Evolutionary conservation across 2,888 invertebrate species (phyloP).

Genomic region (Dromius quadrimaculatus): DNA sequence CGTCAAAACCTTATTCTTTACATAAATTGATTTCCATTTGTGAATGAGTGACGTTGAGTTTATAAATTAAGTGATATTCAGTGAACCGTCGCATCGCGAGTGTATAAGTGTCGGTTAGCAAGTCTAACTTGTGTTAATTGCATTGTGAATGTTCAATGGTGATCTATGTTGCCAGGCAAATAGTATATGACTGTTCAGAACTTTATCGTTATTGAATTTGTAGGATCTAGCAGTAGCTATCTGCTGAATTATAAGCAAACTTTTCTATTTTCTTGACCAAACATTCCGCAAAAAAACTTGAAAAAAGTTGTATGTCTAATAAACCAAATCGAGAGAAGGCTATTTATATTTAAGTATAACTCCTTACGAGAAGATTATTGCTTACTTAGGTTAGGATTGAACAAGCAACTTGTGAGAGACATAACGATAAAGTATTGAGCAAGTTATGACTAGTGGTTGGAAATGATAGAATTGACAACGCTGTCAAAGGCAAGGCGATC

Average conservation of each 20-base stretch:
- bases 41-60: slow-evolving; percentile 45
- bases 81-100: slow-evolving; percentile 5
- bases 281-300: too few species aligned
- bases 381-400: too few species aligned
- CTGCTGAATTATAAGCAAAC: too few species aligned
- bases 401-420: not conserved
- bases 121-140: not conserved
- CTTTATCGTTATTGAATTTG: too few species aligned
- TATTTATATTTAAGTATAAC: too few species aligned
- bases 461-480: slow-evolving; percentile 39
- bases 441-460: slow-evolving; percentile 6
- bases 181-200: too few species aligned
- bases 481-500: not conserved
- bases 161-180: too few species aligned
- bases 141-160: not conserved
- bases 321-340: too few species aligned
- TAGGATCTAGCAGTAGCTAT: too few species aligned
- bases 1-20: slow-evolving; percentile 46
- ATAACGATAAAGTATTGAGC: slow-evolving; percentile 5
- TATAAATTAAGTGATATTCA: slow-evolving; percentile 46
- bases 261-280: too few species aligned
- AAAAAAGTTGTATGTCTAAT: too few species aligned
- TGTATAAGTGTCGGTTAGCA: not conserved
- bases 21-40: slow-evolving; percentile 49
- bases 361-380: too few species aligned